Base-by-base conservation (phyloP, 1,140 invertebrate species). In the Trichonephila inaurata region DNA sequence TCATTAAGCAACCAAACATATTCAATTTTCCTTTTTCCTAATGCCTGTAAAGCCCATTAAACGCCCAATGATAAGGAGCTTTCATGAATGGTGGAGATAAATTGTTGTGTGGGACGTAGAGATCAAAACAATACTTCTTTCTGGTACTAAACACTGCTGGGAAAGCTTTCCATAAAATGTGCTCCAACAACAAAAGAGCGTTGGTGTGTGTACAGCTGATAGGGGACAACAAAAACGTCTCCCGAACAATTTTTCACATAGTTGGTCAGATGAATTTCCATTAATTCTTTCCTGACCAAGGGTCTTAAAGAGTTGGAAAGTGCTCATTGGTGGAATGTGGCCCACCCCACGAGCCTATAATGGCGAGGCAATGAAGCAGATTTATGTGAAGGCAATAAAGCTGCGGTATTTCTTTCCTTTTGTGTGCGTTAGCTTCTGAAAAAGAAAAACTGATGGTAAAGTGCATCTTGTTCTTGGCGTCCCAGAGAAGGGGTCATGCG, bases 351-450 rank as follows among this genome's bases (percentile, higher is more conserved):
- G 4, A 19, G 10, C 90, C 77, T 18, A 83, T 92, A 92, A 92
- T 92, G 81, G 90, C 16, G 28, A 44, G n/a, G 81, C 81, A 92
- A 92, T 85, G 90, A 92, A 92, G 81, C 90, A 92, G 81, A 92
- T 92, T 92, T 92, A 92, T 92, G 90, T 28, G 77, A 69, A 92
- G 90, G 90, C 90, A 92, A 92, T 92, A 92, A 92, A 85, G 90
- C 40, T 64, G 90, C 60, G 90, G 81, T 69, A 62, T 62, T 92
- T 92, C 81, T 61, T 92, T 83, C n/a, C 58, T 24, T 85, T 85
- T 64, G 82, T 92, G 69, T 61, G 77, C 58, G 66, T 58, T 33
- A 18, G 21, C 12, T n/a, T 3, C 3, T 12, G n/a, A 44, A 58
- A 18, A 89, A 77, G 58, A 28, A 40, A 44, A 85, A 40, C n/a